These are phyloP conservation scores for Trichechus manatus DNA, from an alignment of 2,113 vertebrate genomes.

Conservation along the genomic window DNA sequence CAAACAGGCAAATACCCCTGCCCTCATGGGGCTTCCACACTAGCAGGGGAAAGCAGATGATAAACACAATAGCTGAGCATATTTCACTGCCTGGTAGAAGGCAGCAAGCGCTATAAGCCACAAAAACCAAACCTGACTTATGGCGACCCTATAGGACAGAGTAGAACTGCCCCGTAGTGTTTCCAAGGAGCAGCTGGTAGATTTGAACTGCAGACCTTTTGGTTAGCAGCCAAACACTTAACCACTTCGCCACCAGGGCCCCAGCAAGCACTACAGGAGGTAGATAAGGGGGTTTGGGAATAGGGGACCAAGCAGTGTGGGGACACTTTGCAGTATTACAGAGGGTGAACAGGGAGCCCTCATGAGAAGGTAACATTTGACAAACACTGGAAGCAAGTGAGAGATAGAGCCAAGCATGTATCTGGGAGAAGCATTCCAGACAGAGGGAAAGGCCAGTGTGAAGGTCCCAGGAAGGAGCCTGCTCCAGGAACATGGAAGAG, in stretches of 20 bases:
- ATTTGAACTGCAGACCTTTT: too few relatives aligned
- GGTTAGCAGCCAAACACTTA: too few relatives aligned
- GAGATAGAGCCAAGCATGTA: rapidly evolving
- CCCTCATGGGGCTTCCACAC: background rate
- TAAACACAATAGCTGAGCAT: rapidly evolving
- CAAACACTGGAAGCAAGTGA: too few relatives aligned
- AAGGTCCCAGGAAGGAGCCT: background rate
- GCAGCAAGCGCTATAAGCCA: rapidly evolving
- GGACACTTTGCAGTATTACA: too few relatives aligned
- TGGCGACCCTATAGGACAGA: too few relatives aligned
- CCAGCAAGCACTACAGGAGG: too few relatives aligned
- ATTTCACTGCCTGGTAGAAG: background rate
- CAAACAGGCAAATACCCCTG: background rate
- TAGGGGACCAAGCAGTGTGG: background rate
- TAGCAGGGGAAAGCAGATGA: background rate
- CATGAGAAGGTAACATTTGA: background rate
- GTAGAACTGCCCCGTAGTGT: too few relatives aligned
- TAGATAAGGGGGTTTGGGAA: rapidly evolving
- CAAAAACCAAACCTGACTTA: too few relatives aligned
- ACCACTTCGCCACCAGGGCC: too few relatives aligned
- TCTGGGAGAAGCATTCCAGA: background rate
- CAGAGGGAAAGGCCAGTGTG: background rate
- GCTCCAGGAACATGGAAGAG: background rate
- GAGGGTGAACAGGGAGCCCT: background rate
- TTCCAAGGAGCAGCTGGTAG: too few relatives aligned